Evolutionary conservation across 1,140 invertebrate species (phyloP).

Genomic region (Drosophila jambulina): DNA sequence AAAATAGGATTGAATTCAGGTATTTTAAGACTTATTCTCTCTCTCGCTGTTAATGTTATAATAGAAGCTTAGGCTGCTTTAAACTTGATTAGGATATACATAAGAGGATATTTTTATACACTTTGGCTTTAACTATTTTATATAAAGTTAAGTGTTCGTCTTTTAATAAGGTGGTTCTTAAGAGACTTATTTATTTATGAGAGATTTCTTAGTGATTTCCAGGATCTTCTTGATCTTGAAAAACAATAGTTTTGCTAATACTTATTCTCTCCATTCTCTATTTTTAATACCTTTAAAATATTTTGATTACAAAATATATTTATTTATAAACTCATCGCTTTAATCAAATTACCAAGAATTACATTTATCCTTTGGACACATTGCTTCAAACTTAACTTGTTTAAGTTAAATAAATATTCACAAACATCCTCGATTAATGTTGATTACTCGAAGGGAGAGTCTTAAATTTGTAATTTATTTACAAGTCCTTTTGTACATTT

Average conservation of each 20-base stretch:
- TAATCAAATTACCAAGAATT: background rate
- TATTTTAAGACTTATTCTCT: too few relatives aligned
- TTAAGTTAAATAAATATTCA: background rate
- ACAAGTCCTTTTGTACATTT: background rate
- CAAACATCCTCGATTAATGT: background rate
- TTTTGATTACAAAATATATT: too few relatives aligned
- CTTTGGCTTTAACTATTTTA: too few relatives aligned
- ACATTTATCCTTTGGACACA: background rate
- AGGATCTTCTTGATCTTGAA: background rate
- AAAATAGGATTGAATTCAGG: too few relatives aligned
- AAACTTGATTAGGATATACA: too few relatives aligned
- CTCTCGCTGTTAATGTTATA: too few relatives aligned
- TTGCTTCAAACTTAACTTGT: background rate
- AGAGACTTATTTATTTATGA: background rate
- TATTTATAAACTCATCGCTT: background rate
- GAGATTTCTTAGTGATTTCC: background rate
- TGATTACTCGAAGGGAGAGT: too few relatives aligned
- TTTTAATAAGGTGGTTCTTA: too few relatives aligned
- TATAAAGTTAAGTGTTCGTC: too few relatives aligned
- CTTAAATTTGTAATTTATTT: background rate
- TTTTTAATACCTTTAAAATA: background rate
- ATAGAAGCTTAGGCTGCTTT: too few relatives aligned
- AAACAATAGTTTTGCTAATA: background rate
- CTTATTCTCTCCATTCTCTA: background rate
- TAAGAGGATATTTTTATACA: too few relatives aligned